These are phyloP conservation scores for Lateolabrax maculatus DNA, from an alignment of 2,797 vertebrate species.

Conservation along the genomic window DNA sequence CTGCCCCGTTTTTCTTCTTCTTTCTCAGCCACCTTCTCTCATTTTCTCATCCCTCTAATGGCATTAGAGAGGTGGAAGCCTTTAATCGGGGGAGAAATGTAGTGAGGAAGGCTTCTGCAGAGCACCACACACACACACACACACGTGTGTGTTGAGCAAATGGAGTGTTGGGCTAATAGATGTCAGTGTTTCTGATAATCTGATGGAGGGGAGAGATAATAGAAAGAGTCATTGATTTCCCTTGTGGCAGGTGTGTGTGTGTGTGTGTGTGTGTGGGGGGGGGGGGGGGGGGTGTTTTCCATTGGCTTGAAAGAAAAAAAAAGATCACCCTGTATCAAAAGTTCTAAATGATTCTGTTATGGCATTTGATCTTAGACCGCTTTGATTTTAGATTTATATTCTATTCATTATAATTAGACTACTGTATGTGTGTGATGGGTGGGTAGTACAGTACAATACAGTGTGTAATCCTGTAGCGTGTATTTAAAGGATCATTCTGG, in stretches of 20 bases:
- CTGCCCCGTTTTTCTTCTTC: conserved; percentile 30
- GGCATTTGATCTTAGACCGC: neutral
- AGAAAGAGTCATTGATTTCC: conserved; percentile 74
- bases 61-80: conserved; percentile 73
- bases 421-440: neutral
- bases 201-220: conserved; percentile 64
- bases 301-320: too few species aligned
- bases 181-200: conserved; percentile 75
- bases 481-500: too few species aligned
- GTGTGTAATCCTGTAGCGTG: too few species aligned
- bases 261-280: conserved; percentile 14
- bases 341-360: neutral
- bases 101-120: conserved; percentile 45
- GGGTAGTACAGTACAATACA: neutral
- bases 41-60: conserved; percentile 67
- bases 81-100: conserved; percentile 68
- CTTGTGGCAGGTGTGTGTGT: conserved; percentile 38
- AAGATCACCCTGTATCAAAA: too few species aligned
- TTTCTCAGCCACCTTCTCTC: conserved; percentile 42
- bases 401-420: neutral
- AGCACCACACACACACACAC: conserved; percentile 31
- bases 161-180: conserved; percentile 68
- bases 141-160: conserved; percentile 39
- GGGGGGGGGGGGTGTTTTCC: neutral
- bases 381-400: neutral